Conservation (phyloP, 2,888 invertebrate species). For the Ichneumoninae sp. region DNA sequence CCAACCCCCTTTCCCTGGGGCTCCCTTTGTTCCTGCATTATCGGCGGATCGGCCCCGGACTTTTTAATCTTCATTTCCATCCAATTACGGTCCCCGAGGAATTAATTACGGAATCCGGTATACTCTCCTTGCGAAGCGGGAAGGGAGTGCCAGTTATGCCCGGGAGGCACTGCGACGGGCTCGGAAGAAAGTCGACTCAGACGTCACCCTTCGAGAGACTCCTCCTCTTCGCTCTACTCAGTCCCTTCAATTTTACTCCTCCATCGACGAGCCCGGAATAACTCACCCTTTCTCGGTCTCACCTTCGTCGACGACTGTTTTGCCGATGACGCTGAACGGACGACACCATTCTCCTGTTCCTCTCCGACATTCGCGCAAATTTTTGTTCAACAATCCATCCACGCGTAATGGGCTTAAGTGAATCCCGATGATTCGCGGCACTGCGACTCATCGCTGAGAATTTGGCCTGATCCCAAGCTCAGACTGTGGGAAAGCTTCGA, state of each 20-base stretch:
- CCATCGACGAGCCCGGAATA: background rate
- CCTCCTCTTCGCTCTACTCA: background rate
- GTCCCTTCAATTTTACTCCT: constrained; percentile 15
- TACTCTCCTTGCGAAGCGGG: constrained; percentile 28
- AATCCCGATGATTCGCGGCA: background rate
- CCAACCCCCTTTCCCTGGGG: constrained; percentile 52
- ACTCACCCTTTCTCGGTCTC: background rate
- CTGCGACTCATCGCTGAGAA: background rate
- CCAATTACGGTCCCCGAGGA: constrained; percentile 78
- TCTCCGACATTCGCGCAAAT: background rate
- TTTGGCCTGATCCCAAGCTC: background rate
- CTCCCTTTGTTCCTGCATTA: constrained; percentile 63
- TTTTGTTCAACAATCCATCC: constrained; percentile 2
- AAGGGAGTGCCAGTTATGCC: constrained; percentile 49
- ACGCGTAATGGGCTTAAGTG: background rate
- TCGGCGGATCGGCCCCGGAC: constrained; percentile 72
- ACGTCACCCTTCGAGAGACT: constrained; percentile 45
- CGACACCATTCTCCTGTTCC: constrained; percentile 4
- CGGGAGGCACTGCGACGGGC: constrained; percentile 24
- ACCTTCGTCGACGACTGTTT: background rate
- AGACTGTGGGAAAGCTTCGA: background rate
- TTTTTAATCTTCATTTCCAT: constrained; percentile 82
- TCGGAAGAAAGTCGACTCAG: constrained; percentile 54
- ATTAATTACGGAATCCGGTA: constrained; percentile 79
- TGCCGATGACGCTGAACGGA: background rate